Evolutionary conservation across 1,140 invertebrate species (phyloP).

Genomic region (Drosophila lacertosa): DNA sequence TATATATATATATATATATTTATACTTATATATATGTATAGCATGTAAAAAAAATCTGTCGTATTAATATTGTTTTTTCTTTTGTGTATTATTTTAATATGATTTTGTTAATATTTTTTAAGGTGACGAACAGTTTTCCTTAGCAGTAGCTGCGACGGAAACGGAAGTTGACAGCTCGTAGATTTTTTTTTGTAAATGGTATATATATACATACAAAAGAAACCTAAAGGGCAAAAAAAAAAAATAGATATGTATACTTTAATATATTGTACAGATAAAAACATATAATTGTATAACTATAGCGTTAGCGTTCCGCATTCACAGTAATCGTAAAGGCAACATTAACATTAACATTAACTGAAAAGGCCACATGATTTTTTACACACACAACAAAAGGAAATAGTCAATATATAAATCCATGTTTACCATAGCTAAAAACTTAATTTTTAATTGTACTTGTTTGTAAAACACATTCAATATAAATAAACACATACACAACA

Average conservation of each 20-base stretch:
- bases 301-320: conserved; percentile 46
- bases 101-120: conserved; percentile 33
- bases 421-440: conserved; percentile 23
- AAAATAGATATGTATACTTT: conserved; percentile 55
- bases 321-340: conserved; percentile 32
- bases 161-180: conserved; percentile 14
- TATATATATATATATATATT: conserved; percentile 11
- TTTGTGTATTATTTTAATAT: conserved; percentile 14
- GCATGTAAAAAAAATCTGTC: conserved; percentile 15
- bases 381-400: conserved; percentile 2
- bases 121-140: conserved; percentile 26
- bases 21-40: conserved; percentile 3
- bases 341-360: conserved; percentile 46
- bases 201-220: conserved; percentile 24
- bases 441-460: conserved; percentile 47
- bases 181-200: conserved; percentile 34
- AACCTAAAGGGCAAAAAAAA: conserved; percentile 16
- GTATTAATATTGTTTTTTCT: conserved; percentile 18
- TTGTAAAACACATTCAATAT: conserved; percentile 51
- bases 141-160: conserved; percentile 25
- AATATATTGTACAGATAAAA: conserved; percentile 68
- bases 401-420: conserved; percentile 10
- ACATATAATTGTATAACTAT: conserved; percentile 59
- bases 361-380: conserved; percentile 53
- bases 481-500: conserved; percentile 15